Evolutionary conservation across 92 coral and sea anemone species (phyloP), one percentile per base, ranked within the genome.

Genomic region (Porites rus): DNA sequence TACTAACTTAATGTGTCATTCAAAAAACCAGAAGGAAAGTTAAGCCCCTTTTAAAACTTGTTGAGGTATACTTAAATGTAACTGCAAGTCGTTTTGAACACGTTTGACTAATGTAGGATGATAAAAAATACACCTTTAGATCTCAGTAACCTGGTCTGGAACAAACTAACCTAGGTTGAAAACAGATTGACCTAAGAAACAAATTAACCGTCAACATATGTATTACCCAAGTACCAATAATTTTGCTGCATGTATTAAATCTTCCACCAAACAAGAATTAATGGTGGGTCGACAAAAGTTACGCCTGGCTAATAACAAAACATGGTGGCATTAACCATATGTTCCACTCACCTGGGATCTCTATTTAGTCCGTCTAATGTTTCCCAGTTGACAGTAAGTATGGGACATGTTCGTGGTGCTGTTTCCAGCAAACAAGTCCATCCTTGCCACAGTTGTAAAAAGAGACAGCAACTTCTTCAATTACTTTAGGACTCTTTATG

Each of bases 311-410:
- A 24, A 24, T 0, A 24, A 24, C 25, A 24, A 24, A 24, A 24
- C 25, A 9, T 22, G 46, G 17, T 8, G 9, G 54, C 65, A 18
- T 18, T 25, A n/a, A 52, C 3, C 17, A 75, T 1, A 11, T 18
- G 25, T 24, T 24, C 25, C 14, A 52, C 46, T 3, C 46, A 87
- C 90, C 90, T 78, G 1, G 72, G 79, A 19, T 79, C 86, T 13
- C 25, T 50, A 12, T 79, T 19, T 4, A 91, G 69, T 25, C 75
- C 94, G 83, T 91, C 94, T 1, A 91, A 79, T 6, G 82, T 65
- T 73, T 87, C 89, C 84, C 82, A 91, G 59, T 91, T 91, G 1
- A 91, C 86, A 4, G 94, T 91, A 0, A 91, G 20, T 4, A 87
- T 69, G n/a, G 88, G 94, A 43, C 85, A 82, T 1, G 91, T 90